Evolutionary conservation across 2,888 invertebrate species (phyloP).

Genomic region (Macropis europaea): DNA sequence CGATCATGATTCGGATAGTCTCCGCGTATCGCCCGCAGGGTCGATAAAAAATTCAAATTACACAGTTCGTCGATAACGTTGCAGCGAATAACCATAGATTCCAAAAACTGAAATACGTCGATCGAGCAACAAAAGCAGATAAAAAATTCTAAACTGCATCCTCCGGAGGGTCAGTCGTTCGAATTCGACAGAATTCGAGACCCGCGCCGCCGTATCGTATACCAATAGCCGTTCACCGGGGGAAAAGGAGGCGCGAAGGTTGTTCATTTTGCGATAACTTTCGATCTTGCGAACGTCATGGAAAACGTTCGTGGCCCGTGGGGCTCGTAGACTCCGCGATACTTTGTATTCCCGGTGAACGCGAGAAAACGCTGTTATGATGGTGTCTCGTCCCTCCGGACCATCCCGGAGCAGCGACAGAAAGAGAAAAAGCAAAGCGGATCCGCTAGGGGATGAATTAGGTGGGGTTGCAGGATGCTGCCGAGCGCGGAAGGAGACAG

Average conservation of each 20-base stretch:
- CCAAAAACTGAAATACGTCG: conserved; percentile 4
- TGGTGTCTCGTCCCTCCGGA: conserved; percentile 67
- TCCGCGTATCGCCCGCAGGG: conserved; percentile 11
- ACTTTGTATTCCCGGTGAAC: conserved; percentile 73
- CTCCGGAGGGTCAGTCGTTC: no score
- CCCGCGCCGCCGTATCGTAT: no score
- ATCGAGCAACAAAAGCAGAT: no score
- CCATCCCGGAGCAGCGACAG: background rate
- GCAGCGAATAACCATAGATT: background rate
- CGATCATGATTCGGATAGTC: conserved; percentile 42
- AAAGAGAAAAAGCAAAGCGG: background rate
- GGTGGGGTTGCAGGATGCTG: conserved; percentile 2
- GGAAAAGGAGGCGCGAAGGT: background rate
- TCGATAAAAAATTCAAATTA: conserved; percentile 43
- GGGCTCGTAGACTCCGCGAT: conserved; percentile 60
- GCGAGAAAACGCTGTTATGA: conserved; percentile 75
- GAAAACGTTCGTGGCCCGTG: conserved; percentile 36
- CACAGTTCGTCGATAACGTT: conserved; percentile 27
- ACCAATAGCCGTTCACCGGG: background rate
- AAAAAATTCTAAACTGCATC: no score
- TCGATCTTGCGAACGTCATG: conserved; percentile 26
- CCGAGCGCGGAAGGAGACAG: background rate
- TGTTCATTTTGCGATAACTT: conserved; percentile 42
- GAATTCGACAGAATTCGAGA: no score
- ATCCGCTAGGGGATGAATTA: conserved; percentile 30